A percentile compares a stretch with the other conserved stretches of the same genome.
These are phyloP conservation scores for Chloebia gouldiae DNA, from an alignment of 2,113 vertebrate species.

Conservation along the genomic window DNA sequence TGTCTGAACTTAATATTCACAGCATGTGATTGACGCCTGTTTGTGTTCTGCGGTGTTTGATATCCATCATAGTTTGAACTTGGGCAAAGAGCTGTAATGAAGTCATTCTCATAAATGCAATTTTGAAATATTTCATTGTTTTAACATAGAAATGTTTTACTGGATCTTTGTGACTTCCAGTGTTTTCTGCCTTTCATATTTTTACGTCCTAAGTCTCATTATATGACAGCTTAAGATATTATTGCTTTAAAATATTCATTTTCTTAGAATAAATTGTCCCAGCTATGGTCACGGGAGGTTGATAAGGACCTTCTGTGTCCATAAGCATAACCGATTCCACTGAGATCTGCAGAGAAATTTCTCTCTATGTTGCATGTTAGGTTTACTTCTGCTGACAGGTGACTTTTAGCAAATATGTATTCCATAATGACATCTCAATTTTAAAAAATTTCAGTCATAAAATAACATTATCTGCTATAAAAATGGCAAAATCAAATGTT, in stretches of 20 bases:
- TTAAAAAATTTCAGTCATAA: slow-evolving; percentile 63
- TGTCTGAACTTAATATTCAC: neutral
- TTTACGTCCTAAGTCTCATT: neutral
- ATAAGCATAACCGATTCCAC: slow-evolving; percentile 72
- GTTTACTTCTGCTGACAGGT: slow-evolving; percentile 75
- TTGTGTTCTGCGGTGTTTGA: neutral
- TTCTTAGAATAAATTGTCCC: neutral
- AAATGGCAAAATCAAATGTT: neutral
- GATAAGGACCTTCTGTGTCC: slow-evolving; percentile 53
- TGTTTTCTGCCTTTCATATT: neutral
- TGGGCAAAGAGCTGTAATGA: neutral
- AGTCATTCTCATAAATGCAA: neutral
- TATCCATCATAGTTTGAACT: neutral
- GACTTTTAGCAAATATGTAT: slow-evolving; percentile 76
- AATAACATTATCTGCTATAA: neutral
- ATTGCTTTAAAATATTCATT: neutral
- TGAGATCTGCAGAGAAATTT: slow-evolving; percentile 72
- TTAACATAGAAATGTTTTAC: neutral
- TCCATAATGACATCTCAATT: slow-evolving; percentile 75
- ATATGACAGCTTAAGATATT: neutral
- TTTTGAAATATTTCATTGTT: neutral
- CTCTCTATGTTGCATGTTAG: slow-evolving; percentile 71
- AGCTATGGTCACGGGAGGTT: neutral
- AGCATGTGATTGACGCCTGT: fast-evolving
- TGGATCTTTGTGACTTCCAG: neutral